These are phyloP conservation scores for Pandemis cinnamomeana DNA, from an alignment of 2,888 invertebrate species.

Conservation along the genomic window DNA sequence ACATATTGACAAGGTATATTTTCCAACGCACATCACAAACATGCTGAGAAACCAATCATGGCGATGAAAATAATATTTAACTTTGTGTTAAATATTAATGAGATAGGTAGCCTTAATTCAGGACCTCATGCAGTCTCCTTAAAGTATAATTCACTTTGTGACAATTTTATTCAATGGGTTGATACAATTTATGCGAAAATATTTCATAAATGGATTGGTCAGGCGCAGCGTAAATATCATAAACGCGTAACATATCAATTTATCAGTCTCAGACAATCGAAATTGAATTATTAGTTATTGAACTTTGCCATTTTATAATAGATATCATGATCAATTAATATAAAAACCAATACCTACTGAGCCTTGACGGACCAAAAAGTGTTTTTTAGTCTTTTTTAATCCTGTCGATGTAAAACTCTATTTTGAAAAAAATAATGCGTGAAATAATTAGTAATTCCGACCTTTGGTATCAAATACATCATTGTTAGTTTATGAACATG, in stretches of 20 bases:
- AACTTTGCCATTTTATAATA: background rate
- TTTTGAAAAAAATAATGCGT: background rate
- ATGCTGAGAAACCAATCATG: background rate
- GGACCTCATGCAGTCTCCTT: background rate
- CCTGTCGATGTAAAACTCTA: background rate
- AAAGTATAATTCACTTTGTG: constrained; percentile 8
- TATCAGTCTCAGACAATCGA: background rate
- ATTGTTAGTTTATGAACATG: constrained; percentile 20
- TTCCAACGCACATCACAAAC: background rate
- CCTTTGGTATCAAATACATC: constrained; percentile 33
- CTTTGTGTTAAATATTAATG: background rate
- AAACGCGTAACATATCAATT: background rate
- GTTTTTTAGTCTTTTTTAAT: background rate
- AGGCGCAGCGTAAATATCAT: background rate
- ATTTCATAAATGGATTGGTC: constrained; percentile 6
- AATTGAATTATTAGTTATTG: background rate
- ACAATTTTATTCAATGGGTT: constrained; percentile 4
- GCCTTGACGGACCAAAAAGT: background rate
- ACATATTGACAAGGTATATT: background rate
- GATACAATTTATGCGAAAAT: background rate
- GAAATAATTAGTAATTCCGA: constrained; percentile 11
- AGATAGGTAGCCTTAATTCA: background rate
- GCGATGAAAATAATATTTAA: background rate
- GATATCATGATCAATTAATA: background rate
- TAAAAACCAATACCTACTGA: background rate